Evolutionary conservation across 2,888 invertebrate species (phyloP).

Genomic region (Vanessa cardui): DNA sequence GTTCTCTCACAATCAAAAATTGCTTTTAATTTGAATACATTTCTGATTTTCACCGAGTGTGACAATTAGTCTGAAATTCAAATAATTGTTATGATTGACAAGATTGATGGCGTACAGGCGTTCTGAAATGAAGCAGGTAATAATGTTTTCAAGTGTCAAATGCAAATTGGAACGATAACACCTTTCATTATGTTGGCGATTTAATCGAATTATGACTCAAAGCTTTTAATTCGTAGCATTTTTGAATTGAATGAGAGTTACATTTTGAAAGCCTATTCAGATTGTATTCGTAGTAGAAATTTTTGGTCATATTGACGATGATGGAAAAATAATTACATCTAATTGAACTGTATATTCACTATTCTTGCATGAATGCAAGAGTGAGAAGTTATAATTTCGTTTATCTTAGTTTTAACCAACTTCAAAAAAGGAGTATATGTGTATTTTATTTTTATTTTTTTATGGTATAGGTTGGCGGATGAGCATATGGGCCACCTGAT

Average conservation of each 20-base stretch:
- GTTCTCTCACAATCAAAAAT: too few relatives aligned
- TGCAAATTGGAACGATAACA: slow-evolving; percentile 15
- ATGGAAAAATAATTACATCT: too few relatives aligned
- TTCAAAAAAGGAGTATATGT: too few relatives aligned
- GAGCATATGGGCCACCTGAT: too few relatives aligned
- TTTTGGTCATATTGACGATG: not conserved
- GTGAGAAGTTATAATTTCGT: too few relatives aligned
- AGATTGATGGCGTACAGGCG: slow-evolving; percentile 9
- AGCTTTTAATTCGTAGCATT: slow-evolving; percentile 19
- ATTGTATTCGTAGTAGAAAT: not conserved
- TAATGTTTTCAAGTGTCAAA: slow-evolving; percentile 28
- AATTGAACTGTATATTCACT: too few relatives aligned
- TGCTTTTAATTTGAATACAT: too few relatives aligned
- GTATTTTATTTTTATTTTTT: too few relatives aligned
- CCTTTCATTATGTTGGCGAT: slow-evolving; percentile 17
- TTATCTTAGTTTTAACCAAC: too few relatives aligned
- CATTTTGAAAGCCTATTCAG: not conserved
- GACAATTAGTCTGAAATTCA: slow-evolving; percentile 7
- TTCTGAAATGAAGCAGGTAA: slow-evolving; percentile 18
- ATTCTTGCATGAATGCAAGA: too few relatives aligned
- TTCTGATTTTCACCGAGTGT: too few relatives aligned
- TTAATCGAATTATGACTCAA: slow-evolving; percentile 35
- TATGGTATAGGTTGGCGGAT: too few relatives aligned
- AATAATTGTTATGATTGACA: slow-evolving; percentile 10
- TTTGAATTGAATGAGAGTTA: not conserved